phyloP scores from a whole-genome alignment of 2,797 vertebrate genomes.

The Malacoctenus gilli region DNA sequence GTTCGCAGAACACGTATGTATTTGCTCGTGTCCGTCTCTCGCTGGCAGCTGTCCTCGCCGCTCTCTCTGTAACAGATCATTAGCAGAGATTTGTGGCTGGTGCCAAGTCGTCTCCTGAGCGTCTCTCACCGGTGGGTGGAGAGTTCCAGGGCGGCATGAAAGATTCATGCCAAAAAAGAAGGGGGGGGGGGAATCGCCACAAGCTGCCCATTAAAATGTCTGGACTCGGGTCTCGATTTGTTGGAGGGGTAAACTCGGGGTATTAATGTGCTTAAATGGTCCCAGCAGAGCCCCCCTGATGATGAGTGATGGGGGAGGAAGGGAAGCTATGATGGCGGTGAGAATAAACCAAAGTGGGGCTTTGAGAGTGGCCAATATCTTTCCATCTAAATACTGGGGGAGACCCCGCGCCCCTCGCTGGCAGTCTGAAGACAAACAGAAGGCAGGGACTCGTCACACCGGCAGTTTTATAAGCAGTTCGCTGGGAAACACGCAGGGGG shows the following conservation, averaged over 20 bases:
- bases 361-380: no score
- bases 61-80: slow-evolving; percentile 58
- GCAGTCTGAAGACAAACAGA: no score
- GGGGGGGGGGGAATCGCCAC: slow-evolving; percentile 48
- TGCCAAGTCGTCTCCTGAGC: slow-evolving; percentile 55
- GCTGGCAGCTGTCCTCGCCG: slow-evolving; percentile 38
- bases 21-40: slow-evolving; percentile 12
- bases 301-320: slow-evolving; percentile 20
- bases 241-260: slow-evolving; percentile 37
- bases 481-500: no score
- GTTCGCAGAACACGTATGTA: slow-evolving; percentile 7
- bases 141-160: slow-evolving; percentile 60
- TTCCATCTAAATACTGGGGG: no score
- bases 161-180: slow-evolving; percentile 63
- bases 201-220: slow-evolving; percentile 64
- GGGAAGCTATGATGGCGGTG: no score
- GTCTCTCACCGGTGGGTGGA: slow-evolving; percentile 31
- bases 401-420: no score
- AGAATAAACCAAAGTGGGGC: no score
- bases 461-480: no score
- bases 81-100: slow-evolving; percentile 55
- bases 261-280: slow-evolving; percentile 38
- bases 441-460: no score
- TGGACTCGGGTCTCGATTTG: slow-evolving; percentile 42
- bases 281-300: slow-evolving; percentile 22